Evolutionary conservation across 2,113 vertebrate species (phyloP).

Genomic region (Crotalus horridus): DNA sequence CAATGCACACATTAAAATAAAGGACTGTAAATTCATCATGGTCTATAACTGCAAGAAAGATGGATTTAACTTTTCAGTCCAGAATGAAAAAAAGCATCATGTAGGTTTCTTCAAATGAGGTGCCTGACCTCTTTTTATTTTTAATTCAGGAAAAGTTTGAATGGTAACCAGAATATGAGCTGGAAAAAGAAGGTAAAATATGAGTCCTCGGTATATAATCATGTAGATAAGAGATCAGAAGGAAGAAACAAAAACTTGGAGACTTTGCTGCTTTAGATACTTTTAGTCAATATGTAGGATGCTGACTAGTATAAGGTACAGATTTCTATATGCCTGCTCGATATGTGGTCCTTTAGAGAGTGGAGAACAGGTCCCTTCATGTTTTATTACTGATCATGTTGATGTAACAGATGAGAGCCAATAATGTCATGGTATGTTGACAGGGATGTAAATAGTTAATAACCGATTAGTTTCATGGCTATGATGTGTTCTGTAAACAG

Average conservation of each 20-base stretch:
- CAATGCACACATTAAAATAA: constrained; percentile 42
- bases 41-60: constrained; percentile 26
- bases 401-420: neutral
- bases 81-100: constrained; percentile 1
- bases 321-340: neutral
- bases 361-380: neutral
- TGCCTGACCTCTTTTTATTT: neutral
- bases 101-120: neutral
- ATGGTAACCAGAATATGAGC: neutral
- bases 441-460: neutral
- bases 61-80: constrained; percentile 11
- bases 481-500: neutral
- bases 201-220: neutral
- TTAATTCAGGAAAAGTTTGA: neutral
- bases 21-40: constrained; percentile 39
- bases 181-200: neutral
- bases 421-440: neutral
- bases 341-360: neutral
- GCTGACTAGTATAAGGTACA: neutral
- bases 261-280: neutral
- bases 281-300: neutral
- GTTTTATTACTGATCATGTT: neutral
- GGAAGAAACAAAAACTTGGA: neutral
- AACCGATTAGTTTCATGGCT: neutral
- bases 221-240: neutral